Percentiles rank a stretch among this genome's conserved stretches.
Evolutionary conservation across 2,113 vertebrate genomes (phyloP).

Genomic region (Nicator chloris): DNA sequence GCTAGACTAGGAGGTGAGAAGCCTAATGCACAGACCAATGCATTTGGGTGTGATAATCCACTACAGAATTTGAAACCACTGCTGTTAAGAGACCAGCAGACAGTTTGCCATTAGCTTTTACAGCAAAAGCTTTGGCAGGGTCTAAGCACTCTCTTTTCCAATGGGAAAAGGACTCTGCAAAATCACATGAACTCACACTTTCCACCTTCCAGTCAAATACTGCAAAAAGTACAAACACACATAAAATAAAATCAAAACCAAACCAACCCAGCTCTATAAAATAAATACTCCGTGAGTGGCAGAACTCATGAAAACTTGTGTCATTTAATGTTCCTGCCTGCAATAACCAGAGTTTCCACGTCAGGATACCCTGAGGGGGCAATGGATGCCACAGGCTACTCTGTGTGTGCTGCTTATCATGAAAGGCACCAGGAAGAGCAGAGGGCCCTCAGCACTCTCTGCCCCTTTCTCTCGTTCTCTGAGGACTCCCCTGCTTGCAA

Average conservation of each 20-base stretch:
- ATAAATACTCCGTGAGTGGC: neutral
- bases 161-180: neutral
- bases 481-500: neutral
- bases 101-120: neutral
- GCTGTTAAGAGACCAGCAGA: neutral
- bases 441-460: accelerated
- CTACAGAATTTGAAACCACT: neutral
- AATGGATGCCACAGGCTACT: neutral
- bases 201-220: neutral
- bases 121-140: neutral
- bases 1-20: neutral
- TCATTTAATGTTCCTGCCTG: neutral
- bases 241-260: neutral
- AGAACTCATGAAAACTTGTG: neutral
- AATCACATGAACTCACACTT: neutral
- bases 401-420: accelerated
- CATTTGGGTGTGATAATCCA: neutral
- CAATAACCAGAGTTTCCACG: neutral
- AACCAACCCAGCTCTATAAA: neutral
- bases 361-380: neutral
- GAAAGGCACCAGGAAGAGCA: neutral
- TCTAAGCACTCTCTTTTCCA: neutral
- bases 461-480: neutral
- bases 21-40: neutral
- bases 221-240: neutral